Base-by-base conservation (phyloP, 2,797 vertebrate genomes). In the Selene dorsalis region DNA sequence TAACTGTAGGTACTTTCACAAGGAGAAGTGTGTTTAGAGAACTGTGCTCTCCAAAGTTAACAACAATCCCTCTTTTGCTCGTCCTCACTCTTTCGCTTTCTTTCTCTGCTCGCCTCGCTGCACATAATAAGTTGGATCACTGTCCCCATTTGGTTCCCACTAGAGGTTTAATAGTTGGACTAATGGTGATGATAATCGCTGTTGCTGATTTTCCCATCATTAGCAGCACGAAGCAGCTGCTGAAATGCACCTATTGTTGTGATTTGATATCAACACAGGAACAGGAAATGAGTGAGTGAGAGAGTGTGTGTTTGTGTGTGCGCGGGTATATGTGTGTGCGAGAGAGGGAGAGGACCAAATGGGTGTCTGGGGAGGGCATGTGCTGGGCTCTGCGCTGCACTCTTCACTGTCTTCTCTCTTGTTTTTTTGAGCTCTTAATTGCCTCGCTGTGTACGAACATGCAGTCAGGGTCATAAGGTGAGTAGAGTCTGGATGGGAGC, bases 191-290 rank as follows among this genome's bases (percentile, higher is more conserved):
- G 76, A 79, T 83, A 83, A 86, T 87, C 48, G 20, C 61, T 30
- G 56, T 58, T 77, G 22, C 77, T 73, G 75, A 84, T 79, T 92
- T 90, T 84, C 88, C 82, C 84, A 82, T 91, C 87, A 76, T 90
- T 90, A 86, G 81, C 41, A 17, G 82, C 73, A 77, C 84, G 84
- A 81, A 81, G 82, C 81, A 85, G 88, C 86, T 75, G 86, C 79
- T 89, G 75, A 91, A 88, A 87, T 78, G 69, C 77, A 87, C 76
- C 89, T 84, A 91, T 91, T 94, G 90, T 91, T 91, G 82, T 80
- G 81, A 91, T 90, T 89, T 89, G 72, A 90, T 88, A 88, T 88
- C 80, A 82, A 67, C 88, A 86, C 85, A 86, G 89, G 82, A 91
- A 89, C 82, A 88, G 90, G 89, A 92, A 92, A 75, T 89, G 84